Evolutionary conservation across 2,797 vertebrate genomes (phyloP).

Genomic region (Gymnothorax reevesii): DNA sequence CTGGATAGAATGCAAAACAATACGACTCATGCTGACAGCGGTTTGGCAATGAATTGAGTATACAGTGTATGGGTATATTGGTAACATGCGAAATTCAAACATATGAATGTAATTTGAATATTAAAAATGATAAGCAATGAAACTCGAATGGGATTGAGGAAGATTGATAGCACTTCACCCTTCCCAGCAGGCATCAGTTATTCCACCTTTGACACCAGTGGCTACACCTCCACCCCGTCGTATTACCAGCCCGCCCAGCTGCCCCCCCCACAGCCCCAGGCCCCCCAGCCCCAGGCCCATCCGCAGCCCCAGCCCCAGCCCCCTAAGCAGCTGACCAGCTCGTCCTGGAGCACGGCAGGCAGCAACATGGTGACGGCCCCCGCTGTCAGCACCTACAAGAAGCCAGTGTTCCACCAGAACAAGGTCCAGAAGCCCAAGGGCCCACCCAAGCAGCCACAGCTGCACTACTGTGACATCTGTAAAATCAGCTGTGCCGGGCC

Average conservation of each 20-base stretch:
- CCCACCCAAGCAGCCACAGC: constrained; percentile 73
- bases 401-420: constrained; percentile 68
- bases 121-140: no score
- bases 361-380: constrained; percentile 64
- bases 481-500: constrained; percentile 85
- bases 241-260: constrained; percentile 72
- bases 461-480: constrained; percentile 87
- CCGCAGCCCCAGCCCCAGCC: constrained; percentile 54
- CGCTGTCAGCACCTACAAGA: constrained; percentile 61
- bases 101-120: no score
- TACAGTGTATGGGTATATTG: no score
- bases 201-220: constrained; percentile 63
- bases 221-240: constrained; percentile 68
- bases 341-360: constrained; percentile 68
- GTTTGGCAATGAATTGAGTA: no score
- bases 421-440: constrained; percentile 74
- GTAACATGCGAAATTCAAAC: no score
- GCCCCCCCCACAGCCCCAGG: constrained; percentile 49
- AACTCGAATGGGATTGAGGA: no score
- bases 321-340: constrained; percentile 68
- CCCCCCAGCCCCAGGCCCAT: constrained; percentile 57
- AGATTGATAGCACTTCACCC: background rate
- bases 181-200: constrained; percentile 68
- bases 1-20: no score
- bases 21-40: no score